Conservation (phyloP, 2,888 invertebrate genomes). For the Eutolmus rufibarbis region DNA sequence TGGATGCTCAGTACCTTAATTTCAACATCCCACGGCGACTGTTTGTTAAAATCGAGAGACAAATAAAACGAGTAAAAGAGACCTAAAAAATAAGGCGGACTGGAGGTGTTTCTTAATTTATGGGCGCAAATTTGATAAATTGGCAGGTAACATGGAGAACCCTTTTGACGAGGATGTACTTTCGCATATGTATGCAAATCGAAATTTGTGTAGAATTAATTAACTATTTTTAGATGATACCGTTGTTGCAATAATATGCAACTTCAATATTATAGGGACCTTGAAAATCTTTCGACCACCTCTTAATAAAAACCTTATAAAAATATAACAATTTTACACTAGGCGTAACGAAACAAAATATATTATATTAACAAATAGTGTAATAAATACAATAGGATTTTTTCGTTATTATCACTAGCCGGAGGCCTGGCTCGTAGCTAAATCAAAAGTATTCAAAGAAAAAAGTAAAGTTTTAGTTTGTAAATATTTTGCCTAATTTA, state of each 20-base stretch:
- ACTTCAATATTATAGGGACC: too few species aligned
- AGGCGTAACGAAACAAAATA: too few species aligned
- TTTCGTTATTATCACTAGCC: too few species aligned
- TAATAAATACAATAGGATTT: too few species aligned
- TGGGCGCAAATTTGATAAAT: slow-evolving; percentile 32
- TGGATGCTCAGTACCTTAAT: slow-evolving; percentile 21
- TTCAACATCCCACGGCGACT: slow-evolving; percentile 32
- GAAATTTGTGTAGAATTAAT: background rate
- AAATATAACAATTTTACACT: too few species aligned
- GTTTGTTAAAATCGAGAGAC: slow-evolving; percentile 24
- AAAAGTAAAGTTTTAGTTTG: too few species aligned
- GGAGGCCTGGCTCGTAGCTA: too few species aligned
- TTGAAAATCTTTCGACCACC: too few species aligned
- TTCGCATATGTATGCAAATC: background rate
- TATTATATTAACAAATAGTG: too few species aligned
- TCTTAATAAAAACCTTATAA: too few species aligned
- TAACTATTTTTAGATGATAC: background rate
- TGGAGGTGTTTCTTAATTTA: slow-evolving; percentile 32
- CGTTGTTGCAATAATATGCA: background rate
- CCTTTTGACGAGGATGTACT: slow-evolving; percentile 4
- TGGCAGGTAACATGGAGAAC: slow-evolving; percentile 31
- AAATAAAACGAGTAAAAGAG: slow-evolving; percentile 1
- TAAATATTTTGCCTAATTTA: too few species aligned
- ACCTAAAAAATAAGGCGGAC: slow-evolving; percentile 4
- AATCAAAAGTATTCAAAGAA: too few species aligned